These are phyloP conservation scores for Lasaia peninsularis DNA, from an alignment of 1,140 invertebrate species.

Conservation along the genomic window DNA sequence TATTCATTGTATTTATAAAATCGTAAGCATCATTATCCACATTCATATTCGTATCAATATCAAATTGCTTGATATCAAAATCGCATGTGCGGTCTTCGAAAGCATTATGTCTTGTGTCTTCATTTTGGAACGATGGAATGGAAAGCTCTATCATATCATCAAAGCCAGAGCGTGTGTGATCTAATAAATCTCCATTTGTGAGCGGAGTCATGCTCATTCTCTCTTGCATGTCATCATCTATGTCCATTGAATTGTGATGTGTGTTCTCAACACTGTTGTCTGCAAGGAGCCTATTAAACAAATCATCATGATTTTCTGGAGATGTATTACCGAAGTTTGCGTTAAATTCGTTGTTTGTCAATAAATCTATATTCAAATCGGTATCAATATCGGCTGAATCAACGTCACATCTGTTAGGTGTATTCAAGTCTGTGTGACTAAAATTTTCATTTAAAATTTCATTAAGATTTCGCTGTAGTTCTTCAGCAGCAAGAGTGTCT, in stretches of 20 bases:
- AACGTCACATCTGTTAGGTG: constrained; percentile 36
- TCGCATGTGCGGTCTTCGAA: constrained; percentile 53
- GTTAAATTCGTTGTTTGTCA: constrained; percentile 54
- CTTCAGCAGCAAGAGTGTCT: constrained; percentile 53
- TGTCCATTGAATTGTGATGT: constrained; percentile 50
- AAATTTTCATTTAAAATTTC: constrained; percentile 66
- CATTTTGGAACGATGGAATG: constrained; percentile 58
- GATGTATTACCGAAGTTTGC: constrained; percentile 44
- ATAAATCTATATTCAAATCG: constrained; percentile 49
- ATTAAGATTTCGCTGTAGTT: constrained; percentile 58
- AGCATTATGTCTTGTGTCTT: constrained; percentile 46
- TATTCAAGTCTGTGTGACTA: constrained; percentile 49
- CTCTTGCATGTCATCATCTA: constrained; percentile 52
- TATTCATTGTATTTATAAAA: constrained; percentile 66
- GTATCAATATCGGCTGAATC: constrained; percentile 45
- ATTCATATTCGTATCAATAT: constrained; percentile 52
- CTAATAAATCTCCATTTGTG: constrained; percentile 61
- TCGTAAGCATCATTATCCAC: constrained; percentile 54
- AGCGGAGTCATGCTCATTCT: constrained; percentile 64
- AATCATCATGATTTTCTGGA: constrained; percentile 50
- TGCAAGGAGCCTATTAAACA: constrained; percentile 53
- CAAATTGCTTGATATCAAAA: constrained; percentile 67
- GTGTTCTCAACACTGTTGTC: constrained; percentile 42
- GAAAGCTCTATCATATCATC: constrained; percentile 66
- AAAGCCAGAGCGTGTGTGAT: constrained; percentile 55